Evolutionary conservation across 2,888 invertebrate species (phyloP), one percentile per base, ranked within the genome.

Genomic region (Epsilonema sp.): DNA sequence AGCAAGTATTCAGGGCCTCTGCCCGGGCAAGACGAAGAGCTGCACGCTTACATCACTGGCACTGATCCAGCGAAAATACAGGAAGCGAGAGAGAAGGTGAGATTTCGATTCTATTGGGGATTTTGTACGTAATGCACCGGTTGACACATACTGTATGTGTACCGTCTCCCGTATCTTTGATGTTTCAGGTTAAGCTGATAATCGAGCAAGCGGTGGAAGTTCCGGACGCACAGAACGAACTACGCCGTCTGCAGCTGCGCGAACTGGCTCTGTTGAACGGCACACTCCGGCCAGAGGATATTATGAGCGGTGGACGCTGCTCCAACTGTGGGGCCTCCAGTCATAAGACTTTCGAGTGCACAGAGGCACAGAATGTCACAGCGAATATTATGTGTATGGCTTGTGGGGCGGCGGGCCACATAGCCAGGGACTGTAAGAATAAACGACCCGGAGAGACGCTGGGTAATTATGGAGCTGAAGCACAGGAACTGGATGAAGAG

Each of bases 21-120:
- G 64, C 97, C 97, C 1, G 97, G 97, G 3, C 97, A 97, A 72
- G 94, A 99, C 72, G 97, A 99, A 73, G 94, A 94, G 1, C 72
- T 99, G 50, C 97, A 99, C 73, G 97, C 97, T 1, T 97, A 94
- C 68, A 90, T 99, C 55, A 97, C 97, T 8, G 92, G 90, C 38
- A 85, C 85, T 52, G 90, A 87, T 73, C 82, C 86, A 3, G 92
- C 90, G 67, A 82, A 82, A 62, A 94, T 99, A 20, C 85, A 89
- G 68, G 87, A 84, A 67, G 94, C 94, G 26, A 90, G 90, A 19
- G 86, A 89, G 65, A 83, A 83, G 74, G 86, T 83, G 57, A 59
- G 65, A 55, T n/a, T n/a, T n/a, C n/a, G n/a, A n/a, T n/a, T n/a
- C n/a, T n/a, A n/a, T n/a, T n/a, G n/a, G n/a, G n/a, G n/a, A n/a